Conservation (phyloP, 2,797 vertebrate genomes). For the Hydrocynus forskahlii region DNA sequence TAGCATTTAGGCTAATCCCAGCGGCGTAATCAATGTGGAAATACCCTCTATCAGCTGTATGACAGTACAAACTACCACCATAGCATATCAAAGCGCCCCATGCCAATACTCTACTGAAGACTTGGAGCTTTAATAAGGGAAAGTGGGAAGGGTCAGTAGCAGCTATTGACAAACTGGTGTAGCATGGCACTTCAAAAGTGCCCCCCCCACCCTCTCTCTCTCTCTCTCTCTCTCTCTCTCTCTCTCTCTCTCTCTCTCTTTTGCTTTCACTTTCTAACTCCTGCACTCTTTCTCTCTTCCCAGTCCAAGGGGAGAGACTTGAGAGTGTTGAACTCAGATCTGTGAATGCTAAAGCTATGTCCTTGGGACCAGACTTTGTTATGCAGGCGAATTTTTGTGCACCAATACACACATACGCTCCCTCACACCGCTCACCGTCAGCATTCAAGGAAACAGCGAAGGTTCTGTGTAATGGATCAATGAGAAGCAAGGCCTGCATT, state of each 20-base stretch:
- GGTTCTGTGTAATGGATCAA: slow-evolving; percentile 57
- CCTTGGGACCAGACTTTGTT: slow-evolving; percentile 45
- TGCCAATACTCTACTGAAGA: slow-evolving; percentile 66
- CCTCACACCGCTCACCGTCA: slow-evolving; percentile 1
- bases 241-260: slow-evolving; percentile 28
- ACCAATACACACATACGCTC: slow-evolving; percentile 17
- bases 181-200: slow-evolving; percentile 41
- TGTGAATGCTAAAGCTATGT: slow-evolving; percentile 42
- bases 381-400: slow-evolving; percentile 35
- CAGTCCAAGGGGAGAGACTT: slow-evolving; percentile 28
- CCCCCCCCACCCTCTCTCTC: slow-evolving; percentile 7
- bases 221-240: not conserved
- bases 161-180: slow-evolving; percentile 38
- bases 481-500: slow-evolving; percentile 50
- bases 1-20: slow-evolving; percentile 78
- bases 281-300: slow-evolving; percentile 42
- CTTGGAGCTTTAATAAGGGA: slow-evolving; percentile 80
- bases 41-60: slow-evolving; percentile 78
- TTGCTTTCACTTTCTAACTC: slow-evolving; percentile 23
- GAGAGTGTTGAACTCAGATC: slow-evolving; percentile 41
- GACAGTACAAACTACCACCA: slow-evolving; percentile 66
- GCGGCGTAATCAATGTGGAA: slow-evolving; percentile 78
- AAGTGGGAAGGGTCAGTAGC: slow-evolving; percentile 78
- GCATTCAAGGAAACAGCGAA: slow-evolving; percentile 48
- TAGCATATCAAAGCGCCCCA: slow-evolving; percentile 73